phyloP scores from a whole-genome alignment of 1,140 invertebrate genomes.

The Zelostemma sp. region DNA sequence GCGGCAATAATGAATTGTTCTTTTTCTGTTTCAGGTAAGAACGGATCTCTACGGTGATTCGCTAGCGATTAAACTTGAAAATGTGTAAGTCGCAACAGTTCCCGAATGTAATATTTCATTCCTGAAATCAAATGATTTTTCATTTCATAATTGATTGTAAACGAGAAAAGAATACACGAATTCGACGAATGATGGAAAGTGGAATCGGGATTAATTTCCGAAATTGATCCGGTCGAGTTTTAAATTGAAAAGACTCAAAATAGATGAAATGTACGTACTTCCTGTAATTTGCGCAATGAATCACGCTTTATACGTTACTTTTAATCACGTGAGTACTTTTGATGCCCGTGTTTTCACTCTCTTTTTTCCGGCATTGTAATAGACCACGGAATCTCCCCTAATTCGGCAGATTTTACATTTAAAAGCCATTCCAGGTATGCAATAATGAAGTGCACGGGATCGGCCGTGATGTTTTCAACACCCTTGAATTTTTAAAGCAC shows the following conservation, averaged over 20 bases:
- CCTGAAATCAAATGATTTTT: too few relatives aligned
- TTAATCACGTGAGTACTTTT: constrained; percentile 34
- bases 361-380: constrained; percentile 28
- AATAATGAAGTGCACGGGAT: constrained; percentile 28
- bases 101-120: background rate
- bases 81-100: background rate
- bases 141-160: too few relatives aligned
- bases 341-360: constrained; percentile 21
- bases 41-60: background rate
- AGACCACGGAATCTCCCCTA: constrained; percentile 30
- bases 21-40: constrained; percentile 34
- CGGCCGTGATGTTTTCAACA: constrained; percentile 30
- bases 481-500: constrained; percentile 36
- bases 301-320: constrained; percentile 21
- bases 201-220: background rate
- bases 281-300: constrained; percentile 19
- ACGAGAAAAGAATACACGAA: background rate
- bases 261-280: constrained; percentile 8
- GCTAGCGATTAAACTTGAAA: background rate
- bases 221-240: constrained; percentile 7
- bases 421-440: constrained; percentile 35
- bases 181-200: background rate
- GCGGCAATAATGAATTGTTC: constrained; percentile 1
- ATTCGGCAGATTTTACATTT: constrained; percentile 34
- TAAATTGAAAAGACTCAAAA: constrained; percentile 10